Percentiles rank a stretch among this genome's conserved stretches.
Evolutionary conservation across 2,113 vertebrate genomes (phyloP).

Genomic region (Microtus richardsoni): DNA sequence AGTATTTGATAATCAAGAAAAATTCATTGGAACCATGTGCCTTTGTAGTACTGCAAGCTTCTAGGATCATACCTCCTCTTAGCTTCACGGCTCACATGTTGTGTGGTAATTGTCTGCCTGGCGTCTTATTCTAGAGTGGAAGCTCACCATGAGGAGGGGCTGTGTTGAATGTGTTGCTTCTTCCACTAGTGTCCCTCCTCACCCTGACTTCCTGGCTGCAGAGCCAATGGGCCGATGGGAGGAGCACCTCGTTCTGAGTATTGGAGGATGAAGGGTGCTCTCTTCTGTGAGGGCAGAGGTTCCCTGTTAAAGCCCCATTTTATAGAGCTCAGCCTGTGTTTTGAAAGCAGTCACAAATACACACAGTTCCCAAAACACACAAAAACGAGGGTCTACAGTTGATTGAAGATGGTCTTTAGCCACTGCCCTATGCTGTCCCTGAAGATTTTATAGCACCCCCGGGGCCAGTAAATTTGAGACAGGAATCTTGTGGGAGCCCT

Average conservation of each 20-base stretch:
- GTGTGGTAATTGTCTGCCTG: background rate
- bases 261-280: background rate
- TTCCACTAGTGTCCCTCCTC: background rate
- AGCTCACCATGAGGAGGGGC: background rate
- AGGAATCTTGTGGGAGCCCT: background rate
- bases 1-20: background rate
- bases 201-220: background rate
- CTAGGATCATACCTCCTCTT: background rate
- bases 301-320: background rate
- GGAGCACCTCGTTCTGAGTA: background rate
- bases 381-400: background rate
- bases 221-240: background rate
- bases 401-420: conserved; percentile 24
- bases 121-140: background rate
- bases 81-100: background rate
- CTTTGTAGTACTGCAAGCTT: background rate
- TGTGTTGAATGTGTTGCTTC: background rate
- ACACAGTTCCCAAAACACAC: conserved; percentile 43
- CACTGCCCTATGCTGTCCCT: background rate
- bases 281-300: background rate
- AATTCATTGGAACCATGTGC: background rate
- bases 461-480: conserved; percentile 14
- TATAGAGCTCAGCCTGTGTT: background rate
- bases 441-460: background rate
- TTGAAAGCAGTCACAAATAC: conserved; percentile 38